Percentiles rank a stretch among this genome's conserved stretches.
Evolutionary conservation across 2,888 invertebrate species (phyloP).

Genomic region (Timema cristinae): DNA sequence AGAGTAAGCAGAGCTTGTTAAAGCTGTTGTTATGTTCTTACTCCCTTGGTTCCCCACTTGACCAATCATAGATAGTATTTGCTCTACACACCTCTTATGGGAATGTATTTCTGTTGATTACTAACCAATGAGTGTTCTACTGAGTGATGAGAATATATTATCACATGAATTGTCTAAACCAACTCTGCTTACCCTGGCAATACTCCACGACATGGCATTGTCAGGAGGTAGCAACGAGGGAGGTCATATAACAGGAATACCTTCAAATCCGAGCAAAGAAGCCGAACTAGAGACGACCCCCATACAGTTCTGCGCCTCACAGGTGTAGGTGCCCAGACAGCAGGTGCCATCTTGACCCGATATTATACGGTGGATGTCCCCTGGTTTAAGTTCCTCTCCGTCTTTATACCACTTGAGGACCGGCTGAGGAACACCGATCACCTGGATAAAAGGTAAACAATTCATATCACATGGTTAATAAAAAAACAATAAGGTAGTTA

Average conservation of each 20-base stretch:
- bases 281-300: slow-evolving; percentile 85
- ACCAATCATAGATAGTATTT: too few relatives aligned
- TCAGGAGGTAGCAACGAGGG: too few relatives aligned
- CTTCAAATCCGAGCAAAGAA: slow-evolving; percentile 81
- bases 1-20: not conserved
- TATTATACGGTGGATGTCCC: slow-evolving; percentile 86
- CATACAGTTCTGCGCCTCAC: slow-evolving; percentile 89
- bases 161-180: not conserved
- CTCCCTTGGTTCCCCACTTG: too few relatives aligned
- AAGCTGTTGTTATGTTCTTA: too few relatives aligned
- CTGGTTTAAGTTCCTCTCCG: slow-evolving; percentile 84
- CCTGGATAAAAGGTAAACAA: slow-evolving; percentile 41
- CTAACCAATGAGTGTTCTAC: too few relatives aligned
- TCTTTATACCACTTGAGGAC: slow-evolving; percentile 91
- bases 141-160: too few relatives aligned
- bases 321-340: slow-evolving; percentile 85
- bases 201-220: too few relatives aligned
- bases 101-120: too few relatives aligned
- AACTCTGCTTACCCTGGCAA: too few relatives aligned
- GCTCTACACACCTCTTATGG: too few relatives aligned
- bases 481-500: too few relatives aligned
- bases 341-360: slow-evolving; percentile 88
- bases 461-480: too few relatives aligned
- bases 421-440: slow-evolving; percentile 87
- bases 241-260: slow-evolving; percentile 45